Evolutionary conservation across 2,888 invertebrate genomes (phyloP).

Genomic region (Drosophila siamana): DNA sequence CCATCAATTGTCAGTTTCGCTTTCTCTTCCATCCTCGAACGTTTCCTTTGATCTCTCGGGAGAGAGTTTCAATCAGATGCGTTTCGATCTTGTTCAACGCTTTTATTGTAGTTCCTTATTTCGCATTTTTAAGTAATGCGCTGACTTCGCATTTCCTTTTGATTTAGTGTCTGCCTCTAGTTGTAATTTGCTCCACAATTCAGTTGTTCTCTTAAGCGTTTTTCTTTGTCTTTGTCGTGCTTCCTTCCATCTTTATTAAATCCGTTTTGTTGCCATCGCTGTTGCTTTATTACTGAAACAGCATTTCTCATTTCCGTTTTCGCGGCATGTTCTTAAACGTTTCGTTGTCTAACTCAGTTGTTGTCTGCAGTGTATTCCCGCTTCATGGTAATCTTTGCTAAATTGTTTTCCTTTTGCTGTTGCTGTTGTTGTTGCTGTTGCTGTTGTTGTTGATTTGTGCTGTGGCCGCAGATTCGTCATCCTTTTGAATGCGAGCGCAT

Average conservation of each 20-base stretch:
- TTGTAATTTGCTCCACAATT: too few species aligned
- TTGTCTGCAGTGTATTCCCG: neutral
- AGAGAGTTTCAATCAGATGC: neutral
- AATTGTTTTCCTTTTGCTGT: neutral
- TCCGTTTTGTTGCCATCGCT: too few species aligned
- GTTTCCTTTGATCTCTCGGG: neutral
- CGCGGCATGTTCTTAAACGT: constrained; percentile 5
- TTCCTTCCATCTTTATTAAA: too few species aligned
- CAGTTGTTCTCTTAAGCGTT: too few species aligned
- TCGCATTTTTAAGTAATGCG: too few species aligned
- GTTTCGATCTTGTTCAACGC: too few species aligned
- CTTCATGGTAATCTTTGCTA: constrained; percentile 9
- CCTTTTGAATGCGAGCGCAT: constrained; percentile 51
- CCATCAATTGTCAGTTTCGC: neutral
- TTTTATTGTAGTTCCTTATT: too few species aligned
- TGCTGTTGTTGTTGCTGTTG: neutral
- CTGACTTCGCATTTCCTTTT: too few species aligned
- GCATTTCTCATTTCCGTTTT: too few species aligned
- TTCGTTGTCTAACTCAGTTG: neutral
- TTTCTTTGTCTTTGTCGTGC: neutral
- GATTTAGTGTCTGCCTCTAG: too few species aligned
- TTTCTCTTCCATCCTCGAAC: neutral
- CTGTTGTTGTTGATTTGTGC: constrained; percentile 33
- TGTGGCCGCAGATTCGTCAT: constrained; percentile 47
- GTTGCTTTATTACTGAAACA: too few species aligned